phyloP scores from a whole-genome alignment of 2,888 invertebrate genomes.

The Esperia sulphurella region DNA sequence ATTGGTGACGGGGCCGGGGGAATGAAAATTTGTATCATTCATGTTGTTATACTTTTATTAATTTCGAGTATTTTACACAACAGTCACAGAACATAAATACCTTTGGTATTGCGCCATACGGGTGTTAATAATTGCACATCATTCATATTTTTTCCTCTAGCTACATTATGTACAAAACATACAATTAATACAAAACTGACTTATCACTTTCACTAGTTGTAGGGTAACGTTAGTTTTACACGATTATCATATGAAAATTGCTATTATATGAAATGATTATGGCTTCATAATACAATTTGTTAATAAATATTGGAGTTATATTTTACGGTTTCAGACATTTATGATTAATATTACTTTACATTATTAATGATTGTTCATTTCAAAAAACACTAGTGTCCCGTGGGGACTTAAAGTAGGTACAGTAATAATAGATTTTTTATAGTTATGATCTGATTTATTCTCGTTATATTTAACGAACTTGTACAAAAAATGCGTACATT shows the following conservation, averaged over 20 bases:
- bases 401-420: too few species aligned
- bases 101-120: constrained; percentile 71
- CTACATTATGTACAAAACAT: constrained; percentile 74
- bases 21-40: too few species aligned
- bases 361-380: too few species aligned
- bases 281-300: constrained; percentile 6
- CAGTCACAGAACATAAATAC: constrained; percentile 73
- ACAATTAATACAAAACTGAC: constrained; percentile 58
- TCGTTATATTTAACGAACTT: too few species aligned
- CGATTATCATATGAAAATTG: constrained; percentile 21
- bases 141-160: constrained; percentile 63
- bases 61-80: constrained; percentile 72
- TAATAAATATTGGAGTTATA: constrained; percentile 15
- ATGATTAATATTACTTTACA: not conserved
- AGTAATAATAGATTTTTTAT: too few species aligned
- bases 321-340: constrained; percentile 1
- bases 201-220: constrained; percentile 41
- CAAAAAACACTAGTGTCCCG: too few species aligned
- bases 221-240: constrained; percentile 52
- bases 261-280: constrained; percentile 25
- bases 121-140: constrained; percentile 72
- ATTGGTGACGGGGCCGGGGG: too few species aligned
- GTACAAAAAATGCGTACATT: too few species aligned
- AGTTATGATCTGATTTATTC: too few species aligned
- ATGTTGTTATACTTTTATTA: constrained; percentile 57